A percentile compares a stretch with the other conserved stretches of the same genome.
phyloP scores from a whole-genome alignment of 2,888 invertebrate genomes.

The Arrhopalites spinosus region DNA sequence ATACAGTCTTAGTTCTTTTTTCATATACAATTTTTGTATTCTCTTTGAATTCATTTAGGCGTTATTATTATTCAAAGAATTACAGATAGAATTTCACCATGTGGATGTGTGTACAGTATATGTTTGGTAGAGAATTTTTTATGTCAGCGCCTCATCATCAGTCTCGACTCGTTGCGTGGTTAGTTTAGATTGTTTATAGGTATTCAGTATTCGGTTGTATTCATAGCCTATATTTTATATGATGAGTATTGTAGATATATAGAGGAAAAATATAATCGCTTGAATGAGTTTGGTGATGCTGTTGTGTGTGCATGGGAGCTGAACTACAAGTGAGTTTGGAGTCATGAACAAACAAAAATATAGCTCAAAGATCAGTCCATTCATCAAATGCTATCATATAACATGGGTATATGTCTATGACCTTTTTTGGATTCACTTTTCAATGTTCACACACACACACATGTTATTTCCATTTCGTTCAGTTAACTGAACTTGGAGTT shows the following conservation, averaged over 20 bases:
- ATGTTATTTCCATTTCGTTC: neutral
- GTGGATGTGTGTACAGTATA: neutral
- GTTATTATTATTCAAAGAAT: neutral
- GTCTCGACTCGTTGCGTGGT: neutral
- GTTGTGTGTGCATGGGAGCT: neutral
- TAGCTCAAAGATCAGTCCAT: neutral
- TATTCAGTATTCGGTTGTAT: too few relatives aligned
- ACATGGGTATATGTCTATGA: neutral
- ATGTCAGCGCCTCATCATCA: neutral
- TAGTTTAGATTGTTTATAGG: neutral
- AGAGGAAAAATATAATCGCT: neutral
- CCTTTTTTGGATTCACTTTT: neutral
- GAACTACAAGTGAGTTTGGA: neutral
- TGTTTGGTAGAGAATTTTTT: neutral
- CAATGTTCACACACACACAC: neutral
- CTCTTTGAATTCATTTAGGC: neutral
- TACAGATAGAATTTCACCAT: neutral
- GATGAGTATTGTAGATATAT: too few relatives aligned
- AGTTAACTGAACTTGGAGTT: neutral
- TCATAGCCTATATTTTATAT: too few relatives aligned
- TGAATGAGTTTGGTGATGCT: neutral
- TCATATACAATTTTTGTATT: neutral
- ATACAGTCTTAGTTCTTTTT: neutral
- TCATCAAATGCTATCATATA: neutral
- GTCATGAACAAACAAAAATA: neutral